Conservation (phyloP, 1,140 invertebrate genomes). For the Trichogramma pretiosum region DNA sequence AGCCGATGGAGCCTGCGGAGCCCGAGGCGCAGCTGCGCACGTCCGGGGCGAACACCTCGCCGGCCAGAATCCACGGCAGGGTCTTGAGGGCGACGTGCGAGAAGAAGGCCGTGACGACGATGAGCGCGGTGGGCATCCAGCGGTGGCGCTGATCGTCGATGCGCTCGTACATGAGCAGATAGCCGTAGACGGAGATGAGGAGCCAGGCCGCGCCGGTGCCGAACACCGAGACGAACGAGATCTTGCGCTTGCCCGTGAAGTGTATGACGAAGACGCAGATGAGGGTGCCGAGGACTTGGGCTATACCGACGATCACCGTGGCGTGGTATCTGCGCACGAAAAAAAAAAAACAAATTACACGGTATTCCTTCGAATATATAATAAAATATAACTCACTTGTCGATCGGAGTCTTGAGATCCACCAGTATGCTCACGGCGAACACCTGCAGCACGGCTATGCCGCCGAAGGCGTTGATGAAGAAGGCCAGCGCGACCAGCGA, state of each 20-base stretch:
- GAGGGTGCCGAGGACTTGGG: conserved; percentile 55
- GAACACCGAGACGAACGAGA: conserved; percentile 58
- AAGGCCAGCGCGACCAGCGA: conserved; percentile 54
- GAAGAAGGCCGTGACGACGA: conserved; percentile 59
- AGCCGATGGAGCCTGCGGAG: conserved; percentile 58
- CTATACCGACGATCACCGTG: conserved; percentile 58
- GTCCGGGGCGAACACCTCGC: conserved; percentile 51
- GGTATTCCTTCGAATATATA: too few species aligned
- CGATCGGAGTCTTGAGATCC: conserved; percentile 57
- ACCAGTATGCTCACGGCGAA: conserved; percentile 65
- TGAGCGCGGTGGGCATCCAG: conserved; percentile 59
- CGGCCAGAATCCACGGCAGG: conserved; percentile 68
- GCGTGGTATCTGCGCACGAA: conserved; percentile 56
- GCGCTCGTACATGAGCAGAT: conserved; percentile 26
- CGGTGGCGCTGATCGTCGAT: conserved; percentile 40
- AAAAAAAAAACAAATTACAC: too few species aligned
- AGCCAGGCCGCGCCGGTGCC: conserved; percentile 55
- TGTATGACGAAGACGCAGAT: conserved; percentile 57
- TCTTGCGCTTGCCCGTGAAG: conserved; percentile 58
- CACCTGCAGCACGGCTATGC: conserved; percentile 60
- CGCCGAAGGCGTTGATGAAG: conserved; percentile 62
- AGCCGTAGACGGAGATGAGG: conserved; percentile 49
- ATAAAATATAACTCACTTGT: conserved; percentile 45
- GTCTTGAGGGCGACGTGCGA: conserved; percentile 60
- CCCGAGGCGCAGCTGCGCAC: conserved; percentile 61